Conservation (phyloP, 2,888 invertebrate species). For the Leptodirus hochenwartii region DNA sequence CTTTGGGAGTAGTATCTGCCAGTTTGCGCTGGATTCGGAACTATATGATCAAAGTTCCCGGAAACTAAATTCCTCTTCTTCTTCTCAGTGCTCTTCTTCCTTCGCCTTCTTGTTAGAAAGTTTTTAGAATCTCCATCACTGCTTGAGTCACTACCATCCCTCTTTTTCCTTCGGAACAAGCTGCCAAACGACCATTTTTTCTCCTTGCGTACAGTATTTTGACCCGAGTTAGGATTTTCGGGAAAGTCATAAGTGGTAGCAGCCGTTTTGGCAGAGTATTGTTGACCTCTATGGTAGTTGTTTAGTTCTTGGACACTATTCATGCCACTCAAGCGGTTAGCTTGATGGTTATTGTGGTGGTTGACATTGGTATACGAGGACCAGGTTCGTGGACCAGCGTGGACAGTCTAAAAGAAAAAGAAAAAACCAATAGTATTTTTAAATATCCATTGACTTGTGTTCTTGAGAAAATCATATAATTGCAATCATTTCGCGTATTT, state of each 20-base stretch:
- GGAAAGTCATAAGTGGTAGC: conserved; percentile 29
- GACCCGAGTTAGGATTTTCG: conserved; percentile 24
- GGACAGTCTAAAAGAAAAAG: conserved; percentile 27
- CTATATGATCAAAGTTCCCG: conserved; percentile 48
- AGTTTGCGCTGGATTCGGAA: conserved; percentile 17
- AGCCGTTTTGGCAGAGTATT: conserved; percentile 15
- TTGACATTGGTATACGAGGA: conserved; percentile 24
- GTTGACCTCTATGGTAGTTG: conserved; percentile 8
- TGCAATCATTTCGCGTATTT: conserved; percentile 10
- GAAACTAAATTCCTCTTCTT: conserved; percentile 23
- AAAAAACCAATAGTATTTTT: conserved; percentile 3
- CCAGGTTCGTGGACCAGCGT: conserved; percentile 26
- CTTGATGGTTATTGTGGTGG: conserved; percentile 18
- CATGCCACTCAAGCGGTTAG: conserved; percentile 18
- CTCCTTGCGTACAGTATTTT: conserved; percentile 37
- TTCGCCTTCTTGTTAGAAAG: conserved; percentile 25
- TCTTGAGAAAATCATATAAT: too few relatives aligned
- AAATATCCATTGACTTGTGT: neutral
- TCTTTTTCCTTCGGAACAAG: conserved; percentile 57
- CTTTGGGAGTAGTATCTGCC: conserved; percentile 13
- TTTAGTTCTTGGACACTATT: conserved; percentile 23
- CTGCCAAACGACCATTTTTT: conserved; percentile 70
- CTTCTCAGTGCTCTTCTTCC: conserved; percentile 28
- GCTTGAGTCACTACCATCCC: conserved; percentile 37
- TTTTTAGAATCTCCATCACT: conserved; percentile 27